Base-by-base conservation (phyloP, 2,888 invertebrate species). In the Dryadula phaetusa region DNA sequence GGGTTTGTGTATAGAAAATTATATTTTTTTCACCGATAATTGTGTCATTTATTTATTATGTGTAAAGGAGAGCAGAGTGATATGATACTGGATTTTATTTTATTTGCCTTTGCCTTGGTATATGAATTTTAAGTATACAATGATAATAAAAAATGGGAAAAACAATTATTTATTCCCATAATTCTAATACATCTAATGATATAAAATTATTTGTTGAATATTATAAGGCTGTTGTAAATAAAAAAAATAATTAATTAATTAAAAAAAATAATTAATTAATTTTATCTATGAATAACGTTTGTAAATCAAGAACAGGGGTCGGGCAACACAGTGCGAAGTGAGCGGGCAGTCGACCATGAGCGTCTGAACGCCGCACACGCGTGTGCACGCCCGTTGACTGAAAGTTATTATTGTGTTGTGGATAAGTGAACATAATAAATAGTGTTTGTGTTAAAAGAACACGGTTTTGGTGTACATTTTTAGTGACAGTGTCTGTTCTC, bases 341-440 rank as follows among this genome's bases (percentile, higher is more conserved):
- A 90, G 83, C 86, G 90, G 90, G 89, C 83, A 76, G 78, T 81
- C 84, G 89, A 81, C 88, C 90, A 80, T 87, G 87, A 84, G 77
- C 73, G 71, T 70, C 70, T 66, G 70, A 72, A 74, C 73, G 68
- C 76, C 73, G 68, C 44, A 70, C 70, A 70, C 74, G 73, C 75
- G 70, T 58, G 72, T 67, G 62, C 25, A 18, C 6, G 28, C 10
- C 12, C 40, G 22, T 16, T 14, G n/a, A 56, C 37, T 3, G n/a
- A 54, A 18, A 40, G 22, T 18, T 5, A 25, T 25, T 20, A n/a
- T 40, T 56, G 32, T 44, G 42, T 32, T 18, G 60, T 60, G 44
- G 32, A 18, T 46, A 8, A 60, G 44, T 60, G 60, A 18, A 18
- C 16, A 6, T 44, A 18, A 46, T 44, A 16, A 60, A 20, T 4